Evolutionary conservation across 1,140 invertebrate genomes (phyloP), one percentile per base, ranked within the genome.

Genomic region (Drosophila tani): DNA sequence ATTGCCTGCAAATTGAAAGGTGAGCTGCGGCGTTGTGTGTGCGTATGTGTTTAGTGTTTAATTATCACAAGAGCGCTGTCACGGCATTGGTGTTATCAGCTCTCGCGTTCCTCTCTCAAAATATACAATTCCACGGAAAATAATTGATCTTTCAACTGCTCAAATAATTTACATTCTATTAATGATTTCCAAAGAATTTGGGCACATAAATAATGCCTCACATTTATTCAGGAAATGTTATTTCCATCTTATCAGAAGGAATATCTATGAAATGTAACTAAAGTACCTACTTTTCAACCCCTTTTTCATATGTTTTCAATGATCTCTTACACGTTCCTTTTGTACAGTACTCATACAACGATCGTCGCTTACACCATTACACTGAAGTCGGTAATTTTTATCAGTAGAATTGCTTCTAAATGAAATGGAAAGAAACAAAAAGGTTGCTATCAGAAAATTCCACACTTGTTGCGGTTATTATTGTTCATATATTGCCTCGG

Each of bases 1-100:
- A 76, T 75, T 75, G 43, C 58, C 35, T 41, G 27, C 46, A 63
- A 75, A 62, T 66, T 68, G 67, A 70, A 56, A 55, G 32, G 21
- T 55, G 49, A 40, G 40, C 43, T 29, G 9, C 9, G 49, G 49
- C 11, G 46, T 65, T 35, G 29, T 56, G 9, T 21, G 27, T 46
- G 21, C 21, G 15, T 40, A 3, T 21, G 21, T 38, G 32, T 15
- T 58, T 49, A 7, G 6, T 40, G 19, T 59, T 47, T 59, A 73
- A 71, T 59, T 59, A 73, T 51, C 68, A 38, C 51, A 35, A 27
- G n/a, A 59, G 38, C 19, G 49, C 21, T 40, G 66, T 27, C 69
- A 73, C 35, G 45, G 45, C 45, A 50, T 38, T 15, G 3, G 21
- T 49, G 45, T 29, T 43, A 41, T 73, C 27, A 17, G 8, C 15